These are phyloP conservation scores for Stichodactyla mertensii DNA, from an alignment of 64 coral and sea anemone species.

Conservation along the genomic window DNA sequence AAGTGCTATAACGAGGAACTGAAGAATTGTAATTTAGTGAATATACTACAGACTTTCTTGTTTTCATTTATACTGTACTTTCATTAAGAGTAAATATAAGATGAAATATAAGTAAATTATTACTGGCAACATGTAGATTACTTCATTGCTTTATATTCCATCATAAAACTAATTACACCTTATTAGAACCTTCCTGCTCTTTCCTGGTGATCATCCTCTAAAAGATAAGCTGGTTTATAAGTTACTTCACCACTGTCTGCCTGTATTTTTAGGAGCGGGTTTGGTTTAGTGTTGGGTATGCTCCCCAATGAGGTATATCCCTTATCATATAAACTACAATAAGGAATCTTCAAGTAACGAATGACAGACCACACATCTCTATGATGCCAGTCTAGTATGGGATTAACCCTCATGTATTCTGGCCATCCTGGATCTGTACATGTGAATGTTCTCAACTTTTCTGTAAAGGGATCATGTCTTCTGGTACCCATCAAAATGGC, in stretches of 20 bases:
- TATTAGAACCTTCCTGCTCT: constrained; percentile 73
- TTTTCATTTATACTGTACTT: too few relatives aligned
- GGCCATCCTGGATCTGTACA: constrained; percentile 90
- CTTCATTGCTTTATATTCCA: too few relatives aligned
- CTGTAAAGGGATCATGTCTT: constrained; percentile 89
- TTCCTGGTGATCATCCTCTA: constrained; percentile 77
- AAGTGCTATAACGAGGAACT: too few relatives aligned
- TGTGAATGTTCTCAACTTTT: constrained; percentile 74
- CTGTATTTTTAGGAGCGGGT: constrained; percentile 63
- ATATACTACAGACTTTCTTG: too few relatives aligned
- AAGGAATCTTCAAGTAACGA: constrained; percentile 63
- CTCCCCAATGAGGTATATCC: constrained; percentile 93
- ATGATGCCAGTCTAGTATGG: constrained; percentile 95
- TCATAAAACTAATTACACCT: too few relatives aligned
- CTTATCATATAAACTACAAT: constrained; percentile 84
- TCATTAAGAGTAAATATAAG: too few relatives aligned
- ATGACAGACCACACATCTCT: constrained; percentile 90
- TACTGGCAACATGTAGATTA: too few relatives aligned
- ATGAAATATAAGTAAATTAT: too few relatives aligned
- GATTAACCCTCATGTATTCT: constrained; percentile 89
- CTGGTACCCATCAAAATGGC: constrained; percentile 89
- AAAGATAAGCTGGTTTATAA: constrained; percentile 88
- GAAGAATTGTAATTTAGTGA: too few relatives aligned
- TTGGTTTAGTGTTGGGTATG: constrained; percentile 76
- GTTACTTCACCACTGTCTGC: constrained; percentile 21